Percentiles rank a stretch among this genome's conserved stretches.
Conservation (phyloP, 2,888 invertebrate species). For the Troglohyphantes excavatus region DNA sequence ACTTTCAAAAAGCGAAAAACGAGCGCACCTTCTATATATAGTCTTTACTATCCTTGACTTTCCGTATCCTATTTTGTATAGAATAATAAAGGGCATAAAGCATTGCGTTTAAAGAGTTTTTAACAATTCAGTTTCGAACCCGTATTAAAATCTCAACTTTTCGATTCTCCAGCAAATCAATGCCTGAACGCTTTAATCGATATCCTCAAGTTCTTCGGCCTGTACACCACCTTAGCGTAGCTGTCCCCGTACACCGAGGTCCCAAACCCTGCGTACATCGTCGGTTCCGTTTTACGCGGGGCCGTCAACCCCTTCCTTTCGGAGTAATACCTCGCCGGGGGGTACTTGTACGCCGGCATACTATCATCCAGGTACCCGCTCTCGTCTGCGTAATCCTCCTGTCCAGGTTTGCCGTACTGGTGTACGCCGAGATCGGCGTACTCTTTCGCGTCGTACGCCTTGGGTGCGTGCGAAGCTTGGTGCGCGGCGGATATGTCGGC, state of each 20-base stretch:
- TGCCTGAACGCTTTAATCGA: slow-evolving; percentile 27
- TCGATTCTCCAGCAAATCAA: not conserved
- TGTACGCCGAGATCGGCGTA: slow-evolving; percentile 50
- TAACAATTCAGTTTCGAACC: too few relatives aligned
- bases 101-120: too few relatives aligned
- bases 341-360: slow-evolving; percentile 57
- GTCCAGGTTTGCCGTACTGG: slow-evolving; percentile 16
- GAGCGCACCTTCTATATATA: too few relatives aligned
- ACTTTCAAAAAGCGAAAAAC: too few relatives aligned
- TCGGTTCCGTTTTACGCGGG: slow-evolving; percentile 3
- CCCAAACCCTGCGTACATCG: slow-evolving; percentile 61
- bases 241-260: slow-evolving; percentile 70
- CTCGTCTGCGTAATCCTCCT: slow-evolving; percentile 20
- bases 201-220: slow-evolving; percentile 55
- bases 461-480: slow-evolving; percentile 36
- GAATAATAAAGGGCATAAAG: too few relatives aligned
- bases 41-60: too few relatives aligned
- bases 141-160: too few relatives aligned
- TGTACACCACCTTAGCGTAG: slow-evolving; percentile 61
- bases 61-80: too few relatives aligned
- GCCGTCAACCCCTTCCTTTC: slow-evolving; percentile 17
- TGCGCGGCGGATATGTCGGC: slow-evolving; percentile 62
- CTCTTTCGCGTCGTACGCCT: slow-evolving; percentile 58
- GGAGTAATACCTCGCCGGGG: slow-evolving; percentile 5
- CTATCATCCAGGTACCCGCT: slow-evolving; percentile 57